phyloP scores from a whole-genome alignment of 2,113 vertebrate species.

The Muntiacus reevesi region DNA sequence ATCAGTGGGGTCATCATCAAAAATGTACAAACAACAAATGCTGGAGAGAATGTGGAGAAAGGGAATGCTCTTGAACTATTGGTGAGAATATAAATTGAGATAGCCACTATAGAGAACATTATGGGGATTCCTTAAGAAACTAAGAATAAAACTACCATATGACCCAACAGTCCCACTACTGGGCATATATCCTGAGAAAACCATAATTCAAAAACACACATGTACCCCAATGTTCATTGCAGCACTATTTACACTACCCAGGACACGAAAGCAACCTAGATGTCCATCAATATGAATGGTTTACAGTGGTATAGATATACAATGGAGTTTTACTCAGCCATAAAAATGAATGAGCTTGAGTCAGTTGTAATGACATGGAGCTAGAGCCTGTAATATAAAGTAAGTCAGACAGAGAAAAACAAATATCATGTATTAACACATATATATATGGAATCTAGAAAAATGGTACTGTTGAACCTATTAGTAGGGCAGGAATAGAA shows the following conservation, averaged over 20 bases:
- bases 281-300: neutral
- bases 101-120: neutral
- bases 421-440: neutral
- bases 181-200: neutral
- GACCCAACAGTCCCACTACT: neutral
- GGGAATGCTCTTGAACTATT: neutral
- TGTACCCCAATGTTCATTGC: neutral
- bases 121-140: neutral
- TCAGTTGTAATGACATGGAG: neutral
- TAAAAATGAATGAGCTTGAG: neutral
- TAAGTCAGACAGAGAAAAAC: neutral
- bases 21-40: neutral
- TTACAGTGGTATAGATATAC: neutral
- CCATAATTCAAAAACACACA: neutral
- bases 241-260: neutral
- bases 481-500: neutral
- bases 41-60: neutral
- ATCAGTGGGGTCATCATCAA: neutral
- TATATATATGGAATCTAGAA: neutral
- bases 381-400: neutral
- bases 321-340: neutral
- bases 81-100: neutral
- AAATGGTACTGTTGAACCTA: neutral
- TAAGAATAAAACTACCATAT: neutral
- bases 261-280: neutral